Conservation (phyloP, 23 tunicate genomes). For the Styela clava region DNA sequence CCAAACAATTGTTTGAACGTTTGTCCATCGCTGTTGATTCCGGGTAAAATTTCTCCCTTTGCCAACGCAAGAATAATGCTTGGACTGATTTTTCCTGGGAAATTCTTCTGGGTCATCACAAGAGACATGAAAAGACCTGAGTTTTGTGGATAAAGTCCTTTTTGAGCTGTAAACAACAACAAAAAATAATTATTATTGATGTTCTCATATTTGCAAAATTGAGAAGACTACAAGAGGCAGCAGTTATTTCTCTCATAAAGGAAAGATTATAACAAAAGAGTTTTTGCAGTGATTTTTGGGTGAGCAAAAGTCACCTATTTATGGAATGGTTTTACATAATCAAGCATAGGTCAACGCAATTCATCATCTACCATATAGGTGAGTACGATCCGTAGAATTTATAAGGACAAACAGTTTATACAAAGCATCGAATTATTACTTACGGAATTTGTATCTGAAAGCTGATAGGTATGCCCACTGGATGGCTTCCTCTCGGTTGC, state of each 20-base stretch:
- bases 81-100: conserved; percentile 76
- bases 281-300: neutral
- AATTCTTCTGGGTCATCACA: conserved; percentile 52
- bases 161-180: conserved; percentile 36
- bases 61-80: conserved; percentile 66
- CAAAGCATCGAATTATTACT: no score
- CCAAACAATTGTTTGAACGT: conserved; percentile 73
- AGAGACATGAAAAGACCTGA: conserved; percentile 63
- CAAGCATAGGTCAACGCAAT: no score
- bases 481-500: conserved; percentile 44
- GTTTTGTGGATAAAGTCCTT: conserved; percentile 51
- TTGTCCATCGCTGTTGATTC: conserved; percentile 28
- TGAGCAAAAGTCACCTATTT: neutral
- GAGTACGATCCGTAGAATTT: no score
- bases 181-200: no score
- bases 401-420: no score
- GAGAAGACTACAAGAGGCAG: neutral
- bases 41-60: conserved; percentile 40
- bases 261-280: no score
- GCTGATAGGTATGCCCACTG: conserved; percentile 60
- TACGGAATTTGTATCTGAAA: conserved; percentile 28
- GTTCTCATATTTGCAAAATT: neutral
- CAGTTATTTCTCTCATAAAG: neutral
- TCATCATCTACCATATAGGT: no score
- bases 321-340: no score